Base-by-base conservation (phyloP, 2,888 invertebrate species). In the Salpingus planirostris region DNA sequence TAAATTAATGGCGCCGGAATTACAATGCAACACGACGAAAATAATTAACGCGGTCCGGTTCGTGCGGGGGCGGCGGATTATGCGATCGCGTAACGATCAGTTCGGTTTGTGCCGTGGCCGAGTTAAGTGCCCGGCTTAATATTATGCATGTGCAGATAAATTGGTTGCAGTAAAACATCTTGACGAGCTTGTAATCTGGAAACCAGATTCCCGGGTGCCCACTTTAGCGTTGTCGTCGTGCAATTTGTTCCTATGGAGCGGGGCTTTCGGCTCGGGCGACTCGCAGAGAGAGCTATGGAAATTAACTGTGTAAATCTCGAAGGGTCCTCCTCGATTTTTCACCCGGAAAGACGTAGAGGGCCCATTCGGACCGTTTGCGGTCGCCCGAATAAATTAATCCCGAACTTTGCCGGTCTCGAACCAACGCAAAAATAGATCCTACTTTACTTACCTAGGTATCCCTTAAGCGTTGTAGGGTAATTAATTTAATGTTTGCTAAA, bases 231-330 rank as follows among this genome's bases (percentile, higher is more conserved):
- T 49, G 53, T 53, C 55, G 45, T 46, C 48, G 38, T 43, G 50
- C 50, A 55, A 53, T 55, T 53, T 51, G 53, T 53, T 52, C 47
- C 43, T 36, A n/a, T n/a, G n/a, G n/a, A n/a, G n/a, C n/a, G n/a
- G n/a, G n/a, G n/a, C n/a, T n/a, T n/a, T 18, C 18, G 5, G 18
- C 18, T 6, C 18, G 8, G 5, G 40, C 35, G 40, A 41, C 43
- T 37, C 47, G 46, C 44, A 44, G 48, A 44, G 44, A 50, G 44
- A 51, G 50, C 46, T 50, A 51, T 54, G 52, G 51, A 53, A 54
- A 54, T 54, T 54, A 53, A 49, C 52, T 51, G 50, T 50, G 53
- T 51, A 55, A 55, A 55, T 55, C 50, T 52, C 46, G 38, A 37
- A 38, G 42, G 46, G 42, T 46, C 49, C 45, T 41, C 49, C 43